Percentiles rank a stretch among this genome's conserved stretches.
These are phyloP conservation scores for Drosophila hamatofila DNA, from an alignment of 2,888 invertebrate genomes.

Conservation along the genomic window DNA sequence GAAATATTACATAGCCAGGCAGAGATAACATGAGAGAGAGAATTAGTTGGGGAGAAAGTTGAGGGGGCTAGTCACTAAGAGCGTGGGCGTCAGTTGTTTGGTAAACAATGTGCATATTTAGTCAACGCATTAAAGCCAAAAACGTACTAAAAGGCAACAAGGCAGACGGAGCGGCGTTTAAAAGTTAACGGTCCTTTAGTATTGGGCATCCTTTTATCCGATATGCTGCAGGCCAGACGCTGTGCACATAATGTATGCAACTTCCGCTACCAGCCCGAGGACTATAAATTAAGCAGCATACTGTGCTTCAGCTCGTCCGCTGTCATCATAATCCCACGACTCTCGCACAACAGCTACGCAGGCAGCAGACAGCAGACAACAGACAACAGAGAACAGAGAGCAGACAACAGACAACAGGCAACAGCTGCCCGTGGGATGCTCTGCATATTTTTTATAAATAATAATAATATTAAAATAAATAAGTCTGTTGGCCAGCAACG, in stretches of 20 bases:
- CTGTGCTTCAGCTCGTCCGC: conserved; percentile 45
- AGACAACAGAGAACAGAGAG: conserved; percentile 17
- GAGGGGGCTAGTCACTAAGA: neutral
- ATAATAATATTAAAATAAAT: conserved; percentile 79
- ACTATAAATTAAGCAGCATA: conserved; percentile 68
- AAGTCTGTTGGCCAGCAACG: conserved; percentile 61
- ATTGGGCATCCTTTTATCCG: conserved; percentile 56
- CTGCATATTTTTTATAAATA: conserved; percentile 70
- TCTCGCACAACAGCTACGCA: conserved; percentile 28
- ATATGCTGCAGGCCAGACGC: conserved; percentile 37
- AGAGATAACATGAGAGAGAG: neutral
- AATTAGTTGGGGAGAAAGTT: neutral
- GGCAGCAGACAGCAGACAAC: conserved; percentile 1
- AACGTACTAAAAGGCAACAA: conserved; percentile 40
- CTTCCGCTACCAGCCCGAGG: conserved; percentile 69
- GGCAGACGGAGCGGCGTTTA: conserved; percentile 59
- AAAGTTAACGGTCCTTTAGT: conserved; percentile 65
- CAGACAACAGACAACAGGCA: conserved; percentile 22
- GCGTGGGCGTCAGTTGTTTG: conserved; percentile 51
- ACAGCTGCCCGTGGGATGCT: conserved; percentile 40
- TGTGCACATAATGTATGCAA: conserved; percentile 70
- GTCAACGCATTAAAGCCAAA: conserved; percentile 66
- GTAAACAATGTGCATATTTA: conserved; percentile 72
- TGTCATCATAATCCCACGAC: conserved; percentile 54
- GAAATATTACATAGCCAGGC: neutral